These are phyloP conservation scores for Pimpla rufipes DNA, from an alignment of 2,888 invertebrate species.

Conservation along the genomic window DNA sequence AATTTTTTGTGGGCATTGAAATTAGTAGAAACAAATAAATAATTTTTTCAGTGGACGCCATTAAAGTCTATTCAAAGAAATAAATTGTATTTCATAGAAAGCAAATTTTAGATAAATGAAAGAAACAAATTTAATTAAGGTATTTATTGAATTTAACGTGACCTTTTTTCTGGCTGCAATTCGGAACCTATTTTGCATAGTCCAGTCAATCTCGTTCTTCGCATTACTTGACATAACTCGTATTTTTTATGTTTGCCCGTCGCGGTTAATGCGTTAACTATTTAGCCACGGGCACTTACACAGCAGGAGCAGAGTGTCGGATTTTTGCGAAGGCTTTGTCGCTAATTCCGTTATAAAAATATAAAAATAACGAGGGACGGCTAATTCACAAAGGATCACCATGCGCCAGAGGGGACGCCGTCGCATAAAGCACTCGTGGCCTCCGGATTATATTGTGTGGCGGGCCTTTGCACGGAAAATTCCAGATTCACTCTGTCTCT, in stretches of 20 bases:
- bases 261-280: constrained; percentile 12
- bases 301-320: constrained; percentile 15
- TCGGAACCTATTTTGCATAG: neutral
- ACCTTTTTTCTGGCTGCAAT: too few relatives aligned
- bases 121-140: too few relatives aligned
- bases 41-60: too few relatives aligned
- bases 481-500: constrained; percentile 41
- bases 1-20: too few relatives aligned
- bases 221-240: neutral
- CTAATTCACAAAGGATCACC: constrained; percentile 63
- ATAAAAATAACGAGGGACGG: constrained; percentile 48
- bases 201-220: neutral
- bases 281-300: constrained; percentile 36
- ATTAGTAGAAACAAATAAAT: too few relatives aligned
- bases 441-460: constrained; percentile 50
- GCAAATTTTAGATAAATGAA: too few relatives aligned
- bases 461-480: constrained; percentile 26
- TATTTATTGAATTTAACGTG: too few relatives aligned
- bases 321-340: constrained; percentile 46
- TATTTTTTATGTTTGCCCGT: constrained; percentile 4
- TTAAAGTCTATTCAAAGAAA: too few relatives aligned
- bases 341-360: constrained; percentile 58
- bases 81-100: too few relatives aligned
- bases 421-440: constrained; percentile 50
- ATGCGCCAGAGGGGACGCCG: constrained; percentile 43